Evolutionary conservation across 1,140 invertebrate species (phyloP), one percentile per base, ranked within the genome.

Genomic region (Heliconius eleuchia): DNA sequence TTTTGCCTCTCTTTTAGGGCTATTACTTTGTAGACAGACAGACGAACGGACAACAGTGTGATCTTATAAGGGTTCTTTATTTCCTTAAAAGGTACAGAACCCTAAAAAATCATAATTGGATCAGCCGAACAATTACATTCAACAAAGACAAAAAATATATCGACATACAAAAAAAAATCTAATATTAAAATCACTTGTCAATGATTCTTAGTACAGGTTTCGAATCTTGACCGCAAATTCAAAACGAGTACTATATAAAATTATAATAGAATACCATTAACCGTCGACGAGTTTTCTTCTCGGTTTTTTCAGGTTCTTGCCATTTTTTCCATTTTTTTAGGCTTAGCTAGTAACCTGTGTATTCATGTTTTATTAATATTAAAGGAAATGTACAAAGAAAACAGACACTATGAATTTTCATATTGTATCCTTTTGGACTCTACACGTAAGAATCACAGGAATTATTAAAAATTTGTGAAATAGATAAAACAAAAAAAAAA

Each of bases 231-330:
- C 27, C 27, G 4, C 4, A 30, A 66, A 57, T 57, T 8, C n/a
- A 23, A 57, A 23, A n/a, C 30, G 19, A 8, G 3, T 39, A 5
- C 13, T 37, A 71, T 11, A 39, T 16, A 46, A 46, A 71, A 9
- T 66, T 66, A 13, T 13, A 30, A 18, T 27, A 30, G 13, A 30
- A 30, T 30, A 66, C 60, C 60, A 66, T 66, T 30, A 66, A 66
- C 60, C 60, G 60, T 30, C 23, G 60, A 30, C 60, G 60, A 30
- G 60, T 66, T 66, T 66, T 66, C 27, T 66, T 66, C 60, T 66
- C 60, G 13, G 60, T 66, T 16, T n/a, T 23, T 52, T 52, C 18
- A 66, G 60, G 27, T 66, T 30, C 27, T 13, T 66, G 60, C 60
- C n/a, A n/a, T n/a, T n/a, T 30, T 66, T n/a, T 66, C 27, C 60